Conservation (phyloP, 2,113 vertebrate genomes). For the Mungos mungo region DNA sequence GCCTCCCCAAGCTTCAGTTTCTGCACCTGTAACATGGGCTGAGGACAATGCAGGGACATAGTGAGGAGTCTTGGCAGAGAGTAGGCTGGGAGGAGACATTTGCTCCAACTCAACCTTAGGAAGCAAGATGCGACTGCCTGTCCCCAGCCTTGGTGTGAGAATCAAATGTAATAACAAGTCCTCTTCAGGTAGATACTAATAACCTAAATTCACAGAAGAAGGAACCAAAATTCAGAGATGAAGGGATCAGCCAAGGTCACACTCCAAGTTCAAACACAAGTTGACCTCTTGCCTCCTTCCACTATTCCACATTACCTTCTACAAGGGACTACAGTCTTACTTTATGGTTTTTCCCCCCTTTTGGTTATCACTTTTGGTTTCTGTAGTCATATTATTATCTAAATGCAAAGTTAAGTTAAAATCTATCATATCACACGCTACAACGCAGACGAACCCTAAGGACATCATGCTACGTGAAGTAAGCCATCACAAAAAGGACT, state of each 20-base stretch:
- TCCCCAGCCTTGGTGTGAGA: not conserved
- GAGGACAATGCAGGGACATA: not conserved
- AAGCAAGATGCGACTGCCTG: not conserved
- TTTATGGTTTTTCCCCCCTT: not conserved
- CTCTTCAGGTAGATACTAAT: too few species aligned
- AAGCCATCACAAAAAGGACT: not conserved
- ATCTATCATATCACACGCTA: not conserved
- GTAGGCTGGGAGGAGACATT: fast-evolving
- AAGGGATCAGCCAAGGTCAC: not conserved
- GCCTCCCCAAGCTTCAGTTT: not conserved
- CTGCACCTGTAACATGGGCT: not conserved
- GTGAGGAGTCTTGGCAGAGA: not conserved
- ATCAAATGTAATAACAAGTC: not conserved
- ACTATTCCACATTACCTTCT: not conserved
- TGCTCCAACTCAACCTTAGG: not conserved
- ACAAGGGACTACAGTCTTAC: fast-evolving
- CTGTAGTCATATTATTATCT: not conserved
- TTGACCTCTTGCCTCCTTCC: not conserved
- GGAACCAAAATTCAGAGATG: not conserved
- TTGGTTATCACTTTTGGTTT: not conserved
- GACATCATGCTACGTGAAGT: not conserved
- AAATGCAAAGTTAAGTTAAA: not conserved
- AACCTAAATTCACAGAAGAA: not conserved
- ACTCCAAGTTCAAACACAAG: not conserved
- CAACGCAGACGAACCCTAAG: not conserved